A percentile compares a stretch with the other conserved stretches of the same genome.
These are phyloP conservation scores for Amphipyra tragopoginis DNA, from an alignment of 2,888 invertebrate species.

Conservation along the genomic window DNA sequence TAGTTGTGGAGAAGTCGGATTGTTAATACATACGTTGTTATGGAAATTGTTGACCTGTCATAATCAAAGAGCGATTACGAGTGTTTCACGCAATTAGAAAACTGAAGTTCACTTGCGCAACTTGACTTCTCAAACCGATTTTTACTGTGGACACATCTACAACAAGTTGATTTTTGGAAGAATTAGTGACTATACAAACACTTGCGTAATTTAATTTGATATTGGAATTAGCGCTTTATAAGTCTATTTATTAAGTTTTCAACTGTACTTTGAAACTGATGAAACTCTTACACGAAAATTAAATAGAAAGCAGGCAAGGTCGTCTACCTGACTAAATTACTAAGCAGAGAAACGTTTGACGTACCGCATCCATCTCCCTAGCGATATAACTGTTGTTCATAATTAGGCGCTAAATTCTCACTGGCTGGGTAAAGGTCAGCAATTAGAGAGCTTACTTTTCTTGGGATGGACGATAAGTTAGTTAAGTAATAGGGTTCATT, in stretches of 20 bases:
- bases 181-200: no score
- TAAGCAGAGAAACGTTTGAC: conserved; percentile 54
- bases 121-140: no score
- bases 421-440: conserved; percentile 69
- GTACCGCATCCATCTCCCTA: conserved; percentile 50
- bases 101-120: no score
- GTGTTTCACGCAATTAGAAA: no score
- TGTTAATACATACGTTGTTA: no score
- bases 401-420: conserved; percentile 59
- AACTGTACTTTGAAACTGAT: conserved; percentile 23
- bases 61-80: no score
- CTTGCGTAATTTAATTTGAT: no score
- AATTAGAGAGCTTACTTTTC: conserved; percentile 75
- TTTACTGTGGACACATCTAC: no score
- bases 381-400: conserved; percentile 48
- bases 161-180: no score
- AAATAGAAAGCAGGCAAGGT: conserved; percentile 39
- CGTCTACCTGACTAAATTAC: conserved; percentile 46
- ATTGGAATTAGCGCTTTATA: no score
- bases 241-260: neutral
- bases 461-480: conserved; percentile 75
- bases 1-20: no score
- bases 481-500: conserved; percentile 86
- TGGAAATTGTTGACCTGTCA: no score
- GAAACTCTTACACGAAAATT: conserved; percentile 35